Conservation (phyloP, 2,113 vertebrate species). For the Numenius arquata region DNA sequence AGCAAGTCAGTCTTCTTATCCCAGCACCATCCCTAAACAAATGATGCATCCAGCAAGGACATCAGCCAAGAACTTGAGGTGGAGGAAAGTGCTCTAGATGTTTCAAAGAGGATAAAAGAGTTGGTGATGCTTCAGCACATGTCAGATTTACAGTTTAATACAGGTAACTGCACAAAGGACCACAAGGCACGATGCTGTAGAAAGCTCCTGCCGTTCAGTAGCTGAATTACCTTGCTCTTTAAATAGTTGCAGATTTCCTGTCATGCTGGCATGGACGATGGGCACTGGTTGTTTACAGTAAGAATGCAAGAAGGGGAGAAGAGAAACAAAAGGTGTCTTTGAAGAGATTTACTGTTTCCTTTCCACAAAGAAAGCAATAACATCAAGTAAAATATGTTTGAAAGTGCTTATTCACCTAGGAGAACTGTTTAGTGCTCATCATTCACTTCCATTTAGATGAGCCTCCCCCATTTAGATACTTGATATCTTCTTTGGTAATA, state of each 20-base stretch:
- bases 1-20: not conserved
- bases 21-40: not conserved
- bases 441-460: not conserved
- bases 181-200: not conserved
- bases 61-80: not conserved
- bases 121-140: not conserved
- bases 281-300: not conserved
- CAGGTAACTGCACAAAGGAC: not conserved
- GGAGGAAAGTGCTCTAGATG: not conserved
- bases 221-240: not conserved
- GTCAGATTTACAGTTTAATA: not conserved
- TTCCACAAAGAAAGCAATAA: not conserved
- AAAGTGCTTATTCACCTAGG: not conserved
- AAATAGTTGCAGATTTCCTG: not conserved
- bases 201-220: not conserved
- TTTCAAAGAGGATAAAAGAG: not conserved
- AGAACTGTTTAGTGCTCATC: not conserved
- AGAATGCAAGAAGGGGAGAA: not conserved
- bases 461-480: not conserved
- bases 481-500: not conserved
- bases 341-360: not conserved
- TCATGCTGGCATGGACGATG: not conserved
- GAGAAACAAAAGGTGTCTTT: not conserved
- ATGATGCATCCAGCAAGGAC: not conserved
- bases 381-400: not conserved